Percentiles rank a stretch among this genome's conserved stretches.
These are phyloP conservation scores for Helicolenus hilgendorfi DNA, from an alignment of 2,797 vertebrate genomes.

Conservation along the genomic window DNA sequence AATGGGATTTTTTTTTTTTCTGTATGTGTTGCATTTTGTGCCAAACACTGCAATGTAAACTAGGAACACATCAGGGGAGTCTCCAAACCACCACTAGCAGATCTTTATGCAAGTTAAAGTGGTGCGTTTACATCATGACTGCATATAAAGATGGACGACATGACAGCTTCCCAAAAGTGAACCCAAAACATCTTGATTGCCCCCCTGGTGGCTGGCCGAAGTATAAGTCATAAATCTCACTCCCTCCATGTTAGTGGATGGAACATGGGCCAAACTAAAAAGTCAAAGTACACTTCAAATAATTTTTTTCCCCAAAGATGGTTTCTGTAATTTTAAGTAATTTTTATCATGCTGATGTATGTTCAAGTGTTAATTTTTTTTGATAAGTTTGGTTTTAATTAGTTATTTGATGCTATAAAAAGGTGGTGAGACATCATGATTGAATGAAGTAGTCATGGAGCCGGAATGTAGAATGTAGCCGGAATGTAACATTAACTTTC, in stretches of 20 bases:
- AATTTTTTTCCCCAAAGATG: background rate
- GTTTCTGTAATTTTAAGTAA: background rate
- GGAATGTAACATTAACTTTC: no score
- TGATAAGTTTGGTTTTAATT: no score
- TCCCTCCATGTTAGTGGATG: fast-evolving
- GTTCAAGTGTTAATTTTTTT: background rate
- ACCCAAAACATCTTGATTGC: background rate
- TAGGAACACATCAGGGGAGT: slow-evolving; percentile 21
- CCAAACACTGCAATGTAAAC: slow-evolving; percentile 44
- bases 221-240: fast-evolving
- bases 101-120: slow-evolving; percentile 13
- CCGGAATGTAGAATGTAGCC: no score
- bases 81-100: slow-evolving; percentile 15
- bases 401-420: background rate
- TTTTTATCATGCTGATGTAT: background rate
- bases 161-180: background rate
- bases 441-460: no score
- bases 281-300: background rate
- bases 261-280: background rate
- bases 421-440: background rate
- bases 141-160: background rate
- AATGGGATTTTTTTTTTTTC: slow-evolving; percentile 56
- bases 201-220: background rate
- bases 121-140: background rate
- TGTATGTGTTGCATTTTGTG: slow-evolving; percentile 29